These are phyloP conservation scores for human DNA, from an alignment of 2,113 vertebrate genomes.

Conservation along the genomic window DNA sequence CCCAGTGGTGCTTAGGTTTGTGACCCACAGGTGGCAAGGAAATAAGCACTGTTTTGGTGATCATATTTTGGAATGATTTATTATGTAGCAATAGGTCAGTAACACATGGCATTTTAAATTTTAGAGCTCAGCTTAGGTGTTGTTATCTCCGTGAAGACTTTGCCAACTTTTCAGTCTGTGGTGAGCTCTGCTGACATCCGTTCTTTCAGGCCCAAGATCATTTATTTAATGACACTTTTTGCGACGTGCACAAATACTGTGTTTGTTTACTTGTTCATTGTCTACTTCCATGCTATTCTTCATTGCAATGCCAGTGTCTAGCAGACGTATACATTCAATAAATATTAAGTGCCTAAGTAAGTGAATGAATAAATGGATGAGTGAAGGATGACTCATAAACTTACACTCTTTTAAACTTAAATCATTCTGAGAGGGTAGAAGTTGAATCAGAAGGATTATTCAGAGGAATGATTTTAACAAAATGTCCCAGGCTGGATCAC, in stretches of 20 bases:
- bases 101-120: too few species aligned
- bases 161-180: rapidly evolving
- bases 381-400: not conserved
- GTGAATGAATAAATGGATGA: rapidly evolving
- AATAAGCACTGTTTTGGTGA: not conserved
- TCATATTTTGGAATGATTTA: not conserved
- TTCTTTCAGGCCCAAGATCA: too few species aligned
- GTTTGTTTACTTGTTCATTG: rapidly evolving
- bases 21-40: not conserved
- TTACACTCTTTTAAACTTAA: rapidly evolving
- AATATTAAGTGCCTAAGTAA: rapidly evolving
- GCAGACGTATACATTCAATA: rapidly evolving
- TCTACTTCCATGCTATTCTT: not conserved
- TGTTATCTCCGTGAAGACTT: rapidly evolving
- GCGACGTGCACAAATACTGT: rapidly evolving
- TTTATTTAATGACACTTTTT: not conserved
- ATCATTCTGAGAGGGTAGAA: not conserved
- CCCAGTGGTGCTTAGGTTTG: rapidly evolving
- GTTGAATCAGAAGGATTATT: not conserved
- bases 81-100: too few species aligned
- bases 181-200: not conserved
- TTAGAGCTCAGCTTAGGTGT: rapidly evolving
- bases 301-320: rapidly evolving
- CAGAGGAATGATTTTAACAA: not conserved
- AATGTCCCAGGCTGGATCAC: not conserved